phyloP scores from a whole-genome alignment of 2,113 vertebrate species.

The Amphiprion percula region DNA sequence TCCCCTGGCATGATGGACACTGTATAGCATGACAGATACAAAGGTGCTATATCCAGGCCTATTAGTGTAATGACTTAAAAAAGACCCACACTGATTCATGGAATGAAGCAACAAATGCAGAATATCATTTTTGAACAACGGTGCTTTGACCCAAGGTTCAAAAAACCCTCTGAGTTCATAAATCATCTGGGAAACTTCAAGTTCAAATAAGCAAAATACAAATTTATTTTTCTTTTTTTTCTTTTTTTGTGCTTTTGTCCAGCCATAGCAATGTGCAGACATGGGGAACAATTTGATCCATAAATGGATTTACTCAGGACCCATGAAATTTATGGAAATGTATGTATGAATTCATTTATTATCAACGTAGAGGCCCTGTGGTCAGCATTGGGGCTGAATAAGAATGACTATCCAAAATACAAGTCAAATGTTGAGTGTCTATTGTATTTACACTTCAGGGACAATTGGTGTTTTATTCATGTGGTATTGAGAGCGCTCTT shows the following conservation, averaged over 20 bases:
- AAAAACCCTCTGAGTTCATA: conserved; percentile 33
- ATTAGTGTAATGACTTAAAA: conserved; percentile 8
- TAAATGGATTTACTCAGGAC: conserved; percentile 70
- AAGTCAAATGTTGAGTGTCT: conserved; percentile 75
- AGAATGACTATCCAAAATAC: conserved; percentile 68
- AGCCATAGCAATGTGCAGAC: conserved; percentile 37
- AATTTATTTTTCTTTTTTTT: conserved; percentile 17
- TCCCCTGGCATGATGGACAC: conserved; percentile 79
- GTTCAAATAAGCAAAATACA: conserved; percentile 42
- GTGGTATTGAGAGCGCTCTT: conserved; percentile 47
- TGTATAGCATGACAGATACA: conserved; percentile 81
- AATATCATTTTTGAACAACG: conserved; percentile 20
- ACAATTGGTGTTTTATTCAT: conserved; percentile 63
- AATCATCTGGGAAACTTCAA: conserved; percentile 35
- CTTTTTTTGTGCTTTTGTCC: neutral
- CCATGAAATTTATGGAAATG: conserved; percentile 78
- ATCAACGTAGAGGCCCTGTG: conserved; percentile 57
- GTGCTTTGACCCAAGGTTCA: conserved; percentile 18
- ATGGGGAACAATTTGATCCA: conserved; percentile 64
- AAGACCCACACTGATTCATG: conserved; percentile 11
- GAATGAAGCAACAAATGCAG: conserved; percentile 6
- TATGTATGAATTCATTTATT: conserved; percentile 78
- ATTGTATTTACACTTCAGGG: conserved; percentile 68
- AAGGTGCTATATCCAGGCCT: conserved; percentile 78
- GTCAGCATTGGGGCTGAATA: conserved; percentile 69